Evolutionary conservation across 2,888 invertebrate species (phyloP).

Genomic region (Campopleginae sp.): DNA sequence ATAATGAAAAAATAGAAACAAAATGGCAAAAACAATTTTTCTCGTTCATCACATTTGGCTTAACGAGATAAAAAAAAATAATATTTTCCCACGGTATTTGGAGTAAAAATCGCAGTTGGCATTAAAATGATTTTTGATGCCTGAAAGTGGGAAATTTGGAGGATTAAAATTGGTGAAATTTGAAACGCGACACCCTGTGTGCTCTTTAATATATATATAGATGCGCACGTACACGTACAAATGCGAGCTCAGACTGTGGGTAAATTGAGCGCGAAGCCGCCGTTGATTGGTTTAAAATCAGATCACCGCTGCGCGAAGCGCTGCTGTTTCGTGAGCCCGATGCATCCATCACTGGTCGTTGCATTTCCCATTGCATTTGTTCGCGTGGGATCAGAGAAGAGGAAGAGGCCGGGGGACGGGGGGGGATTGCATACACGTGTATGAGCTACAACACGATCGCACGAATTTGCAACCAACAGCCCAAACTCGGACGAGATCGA

Average conservation of each 20-base stretch:
- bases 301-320: slow-evolving; percentile 79
- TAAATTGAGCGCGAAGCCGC: slow-evolving; percentile 83
- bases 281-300: slow-evolving; percentile 83
- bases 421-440: slow-evolving; percentile 53
- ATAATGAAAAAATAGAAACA: no score
- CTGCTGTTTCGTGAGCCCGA: slow-evolving; percentile 69
- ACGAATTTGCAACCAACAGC: slow-evolving; percentile 66
- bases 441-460: slow-evolving; percentile 56
- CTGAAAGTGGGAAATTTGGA: background rate
- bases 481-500: slow-evolving; percentile 60
- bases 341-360: slow-evolving; percentile 73
- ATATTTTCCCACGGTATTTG: no score
- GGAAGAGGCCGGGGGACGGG: slow-evolving; percentile 58
- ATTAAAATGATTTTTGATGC: background rate
- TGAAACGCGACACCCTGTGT: background rate
- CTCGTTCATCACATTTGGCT: no score
- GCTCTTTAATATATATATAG: background rate
- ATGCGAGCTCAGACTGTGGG: slow-evolving; percentile 79
- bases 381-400: slow-evolving; percentile 67
- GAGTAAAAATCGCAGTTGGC: no score
- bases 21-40: no score
- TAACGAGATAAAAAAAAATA: no score
- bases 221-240: background rate
- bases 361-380: slow-evolving; percentile 64
- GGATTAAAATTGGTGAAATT: background rate